Base-by-base conservation (phyloP, 2,888 invertebrate genomes). In the Fabriciana adippe region DNA sequence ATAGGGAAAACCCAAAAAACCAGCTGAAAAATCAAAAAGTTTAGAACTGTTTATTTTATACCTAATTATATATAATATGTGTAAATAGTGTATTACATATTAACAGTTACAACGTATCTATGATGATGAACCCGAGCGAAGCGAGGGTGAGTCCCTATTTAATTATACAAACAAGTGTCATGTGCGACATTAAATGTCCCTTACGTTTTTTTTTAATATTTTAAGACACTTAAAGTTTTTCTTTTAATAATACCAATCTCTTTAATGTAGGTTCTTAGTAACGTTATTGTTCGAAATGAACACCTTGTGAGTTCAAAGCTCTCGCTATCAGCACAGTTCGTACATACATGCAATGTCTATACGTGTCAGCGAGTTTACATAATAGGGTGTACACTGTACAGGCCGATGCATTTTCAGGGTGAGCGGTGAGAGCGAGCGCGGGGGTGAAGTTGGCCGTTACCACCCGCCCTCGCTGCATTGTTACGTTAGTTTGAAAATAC, bases 401-500 rank as follows among this genome's bases (percentile, higher is more conserved):
- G 74, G 76, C 75, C 71, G 78, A 75, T 86, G 84, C 84, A 86
- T 83, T 85, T 82, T 78, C 82, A 84, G 82, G 81, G 85, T 80
- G 80, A 77, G 80, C 75, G 76, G 78, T 75, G 79, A 83, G 81
- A 79, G 80, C 78, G 81, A 60, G 66, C 79, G 68, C 62, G 54
- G 82, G 74, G 82, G 85, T 80, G 81, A 83, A 84, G 81, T 80
- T 80, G 82, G 79, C 76, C 76, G 77, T 71, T 71, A 70, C 76
- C 81, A 79, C 78, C 77, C 81, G 78, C 78, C 73, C 75, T 72
- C 74, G 72, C 79, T 81, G 78, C 81, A 87, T 90, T 90, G 89
- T 89, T 87, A 81, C 81, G 81, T 84, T 87, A 86, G 85, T 89
- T 90, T 87, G 87, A 86, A 86, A 90, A 89, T 89, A 85, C 87